Conservation (phyloP, 1,140 invertebrate species). For the Drosophila malerkotliana region DNA sequence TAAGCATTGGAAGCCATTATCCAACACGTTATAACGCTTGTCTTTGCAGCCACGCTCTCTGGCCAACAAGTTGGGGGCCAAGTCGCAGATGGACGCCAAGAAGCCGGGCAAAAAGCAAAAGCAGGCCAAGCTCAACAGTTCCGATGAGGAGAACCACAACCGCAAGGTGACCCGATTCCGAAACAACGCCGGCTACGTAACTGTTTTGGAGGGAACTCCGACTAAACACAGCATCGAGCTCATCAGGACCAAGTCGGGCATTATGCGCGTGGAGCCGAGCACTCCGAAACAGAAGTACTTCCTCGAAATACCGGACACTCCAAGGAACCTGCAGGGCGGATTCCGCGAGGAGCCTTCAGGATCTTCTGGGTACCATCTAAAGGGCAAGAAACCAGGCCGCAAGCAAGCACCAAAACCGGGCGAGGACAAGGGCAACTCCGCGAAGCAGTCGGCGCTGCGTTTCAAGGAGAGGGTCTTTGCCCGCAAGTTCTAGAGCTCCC, state of each 20-base stretch:
- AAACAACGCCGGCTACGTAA: slow-evolving; percentile 57
- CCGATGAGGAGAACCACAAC: slow-evolving; percentile 62
- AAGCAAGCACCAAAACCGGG: background rate
- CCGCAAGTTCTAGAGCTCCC: slow-evolving; percentile 29
- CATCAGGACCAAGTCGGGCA: slow-evolving; percentile 53
- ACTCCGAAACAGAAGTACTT: slow-evolving; percentile 69
- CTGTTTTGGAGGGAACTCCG: slow-evolving; percentile 11
- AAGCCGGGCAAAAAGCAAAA: background rate
- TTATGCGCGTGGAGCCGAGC: slow-evolving; percentile 61
- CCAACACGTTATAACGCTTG: background rate
- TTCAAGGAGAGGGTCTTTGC: slow-evolving; percentile 54
- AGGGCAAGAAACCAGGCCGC: slow-evolving; percentile 5
- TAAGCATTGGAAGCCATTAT: background rate
- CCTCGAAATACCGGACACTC: slow-evolving; percentile 49
- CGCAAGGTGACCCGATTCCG: slow-evolving; percentile 32
- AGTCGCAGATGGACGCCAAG: slow-evolving; percentile 13
- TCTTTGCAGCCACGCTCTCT: slow-evolving; percentile 42
- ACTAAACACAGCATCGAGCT: slow-evolving; percentile 11
- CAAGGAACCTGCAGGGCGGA: slow-evolving; percentile 10
- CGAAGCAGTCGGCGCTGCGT: slow-evolving; percentile 55
- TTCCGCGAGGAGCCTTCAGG: slow-evolving; percentile 27
- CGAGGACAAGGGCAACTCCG: slow-evolving; percentile 23
- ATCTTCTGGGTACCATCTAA: background rate
- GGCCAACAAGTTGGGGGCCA: slow-evolving; percentile 42
- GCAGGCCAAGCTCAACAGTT: slow-evolving; percentile 48